Evolutionary conservation across 2,113 vertebrate species (phyloP), one percentile per base, ranked within the genome.

Genomic region (Tragelaphus imberbis): DNA sequence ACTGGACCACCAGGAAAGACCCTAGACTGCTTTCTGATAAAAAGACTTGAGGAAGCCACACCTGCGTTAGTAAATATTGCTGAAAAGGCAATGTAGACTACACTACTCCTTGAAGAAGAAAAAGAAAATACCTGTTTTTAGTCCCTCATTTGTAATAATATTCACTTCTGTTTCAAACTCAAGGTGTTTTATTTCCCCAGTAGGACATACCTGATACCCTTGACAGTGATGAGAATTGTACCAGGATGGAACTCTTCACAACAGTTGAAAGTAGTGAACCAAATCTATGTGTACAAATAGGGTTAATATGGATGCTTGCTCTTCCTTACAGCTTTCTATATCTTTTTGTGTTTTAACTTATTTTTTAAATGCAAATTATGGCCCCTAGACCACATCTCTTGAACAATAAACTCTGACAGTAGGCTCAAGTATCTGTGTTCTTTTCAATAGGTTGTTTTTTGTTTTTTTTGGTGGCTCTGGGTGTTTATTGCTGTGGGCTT

Each of bases 21-120:
- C 75, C 40, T 14, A 51, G 25, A 16, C 44, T 92, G 88, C 61
- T 84, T 81, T 77, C 85, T 79, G 65, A 82, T 77, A 86, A 75
- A 77, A 88, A 84, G 27, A 86, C 81, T 91, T 27, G 40, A 87
- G 21, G 55, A 97, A 92, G 28, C 27, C 71, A 40, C 11, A 40
- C 3, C 17, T 11, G 2, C 56, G 15, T 25, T 23, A 87, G 21
- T 71, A 80, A 84, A 68, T 80, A 44, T 5, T 51, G 9, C 53
- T 96, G 53, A 88, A 59, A 93, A 80, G 33, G 47, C 11, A 40
- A 75, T 4, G 28, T 3, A 23, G 33, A 21, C 44, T 19, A 33
- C 27, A 21, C 44, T 19, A 33, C 27, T 96, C 27, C 13, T 87
- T 75, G 5, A 36, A 84, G 44, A 17, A 28, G 77, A 87, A 68